Base-by-base conservation (phyloP, 2,888 invertebrate genomes). In the Troides oblongomaculatus region DNA sequence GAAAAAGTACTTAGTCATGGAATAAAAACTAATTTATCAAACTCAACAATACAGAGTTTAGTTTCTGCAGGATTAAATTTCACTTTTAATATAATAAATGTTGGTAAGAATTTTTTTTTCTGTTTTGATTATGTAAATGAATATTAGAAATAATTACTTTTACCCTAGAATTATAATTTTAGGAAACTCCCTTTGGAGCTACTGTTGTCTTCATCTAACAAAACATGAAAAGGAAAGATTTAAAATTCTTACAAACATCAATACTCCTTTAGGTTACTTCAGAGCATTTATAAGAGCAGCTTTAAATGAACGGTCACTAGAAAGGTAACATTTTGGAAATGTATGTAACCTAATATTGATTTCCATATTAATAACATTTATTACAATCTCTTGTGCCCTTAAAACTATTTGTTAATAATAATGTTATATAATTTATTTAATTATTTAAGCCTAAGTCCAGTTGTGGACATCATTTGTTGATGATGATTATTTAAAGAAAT, bases 261-360 rank as follows among this genome's bases (percentile, higher is more conserved):
- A 92, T 73, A 92, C 93, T 8, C 92, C 93, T n/a, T 93, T 95
- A 65, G 98, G 98, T 21, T 94, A 96, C 78, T 97, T 97, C 30
- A 94, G 97, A 79, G 97, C 98, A 36, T 98, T 99, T 95, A 94
- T 99, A 43, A 93, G 99, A 74, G 96, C 98, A 23, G 94, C 97
- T 5, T 93, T 99, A 36, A 99, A 99, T 92, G 99, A 99, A 85
- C 94, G 97, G 77, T 97, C 98, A 0, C 92, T 99, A 61, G 97
- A 97, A 81, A 94, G 96, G 89, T 85, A 80, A 66, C 18, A 53
- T 46, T 46, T 46, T 46, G 14, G 46, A 8, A 43, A 43, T 43
- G 43, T 43, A 39, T 39, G 1, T 30, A 30, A 30, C 39, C 7
- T 39, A 39, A 39, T 39, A 39, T 39, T 39, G 7, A 39, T 10